Evolutionary conservation across 2,113 vertebrate genomes (phyloP), one percentile per base, ranked within the genome.

Genomic region (Heterotis niloticus): DNA sequence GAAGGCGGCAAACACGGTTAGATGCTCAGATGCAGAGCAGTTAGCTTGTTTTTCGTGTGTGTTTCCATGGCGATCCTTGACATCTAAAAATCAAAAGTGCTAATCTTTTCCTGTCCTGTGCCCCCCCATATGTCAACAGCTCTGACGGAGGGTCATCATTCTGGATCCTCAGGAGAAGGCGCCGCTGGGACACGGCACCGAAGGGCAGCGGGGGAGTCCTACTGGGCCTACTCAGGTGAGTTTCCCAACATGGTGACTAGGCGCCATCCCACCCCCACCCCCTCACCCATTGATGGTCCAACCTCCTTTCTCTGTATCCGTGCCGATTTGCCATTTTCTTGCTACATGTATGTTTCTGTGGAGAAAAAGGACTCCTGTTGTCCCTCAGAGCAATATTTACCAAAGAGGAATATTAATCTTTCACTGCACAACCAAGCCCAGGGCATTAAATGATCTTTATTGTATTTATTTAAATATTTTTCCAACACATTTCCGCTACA

Each of bases 151-250:
- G 94, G 92, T 83, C 93, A 93, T 28, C 92, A 44, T 44, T 44
- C 90, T 4, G 90, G 91, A 83, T 80, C 91, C 68, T 85, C 90
- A 70, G 90, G 93, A 14, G 92, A 90, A 52, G 91, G 91, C 79
- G 86, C 87, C 0, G 89, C 90, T 64, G 93, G 93, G 82, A 91
- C 93, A 84, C 93, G 92, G 77, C 89, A 90, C 79, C 90, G 94
- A 69, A 96, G 94, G 78, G 91, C 93, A 70, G 90, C 93, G 0
- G 95, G 94, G 71, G 95, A 97, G 87, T 92, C 94, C 17, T 99
- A 98, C 89, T 99, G 97, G 97, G 96, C 96, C 0, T 99, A 99
- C 85, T 96, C 96, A 28, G 97, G 97, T 99, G 86, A 87, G 90
- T 79, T 26, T 29, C 34, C 62, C 5, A 9, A 64, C 65, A n/a